Evolutionary conservation across 1,140 invertebrate genomes (phyloP), one percentile per base, ranked within the genome.

Genomic region (Aporrectodea caliginosa): DNA sequence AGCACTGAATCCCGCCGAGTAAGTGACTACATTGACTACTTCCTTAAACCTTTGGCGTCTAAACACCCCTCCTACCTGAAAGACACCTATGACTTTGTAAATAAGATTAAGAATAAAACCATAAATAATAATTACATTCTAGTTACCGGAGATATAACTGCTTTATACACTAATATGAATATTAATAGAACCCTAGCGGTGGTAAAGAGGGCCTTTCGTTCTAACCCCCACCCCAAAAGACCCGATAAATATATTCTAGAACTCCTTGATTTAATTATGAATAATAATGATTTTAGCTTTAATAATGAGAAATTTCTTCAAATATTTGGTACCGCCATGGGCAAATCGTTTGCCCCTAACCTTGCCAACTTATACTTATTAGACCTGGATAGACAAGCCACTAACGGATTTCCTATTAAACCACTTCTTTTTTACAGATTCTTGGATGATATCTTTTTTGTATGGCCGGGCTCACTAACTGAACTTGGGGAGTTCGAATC

Each of bases 91-190:
- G 16, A 78, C n/a, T 70, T 78, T 6, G 14, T 78, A 14, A 6
- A 78, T 6, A 78, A 78, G 69, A 29, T 78, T 22, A 69, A 33
- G 6, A 69, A 69, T 32, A 69, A 1, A 1, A 1, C 14, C 2
- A 1, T 78, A 12, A 14, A 2, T 2, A 14, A 1, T 1, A n/a
- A 69, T n/a, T 33, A 31, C 43, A 69, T 70, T 1, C 68, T 78
- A 1, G 35, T 71, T 2, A 78, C 76, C 1, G 69, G 43, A 14
- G 76, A 78, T 27, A 69, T 78, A 1, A 29, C 14, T 0, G 1
- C 58, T 1, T 58, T 78, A 32, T 78, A 78, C 43, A 78, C 76
- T 6, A 78, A 78, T 58, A 78, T 78, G 31, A 31, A 30, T 16
- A 30, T 69, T 1, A 16, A 69, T 1, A 35, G 69, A 12, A 35